These are phyloP conservation scores for Tinea trinotella DNA, from an alignment of 2,888 invertebrate genomes.

Conservation along the genomic window DNA sequence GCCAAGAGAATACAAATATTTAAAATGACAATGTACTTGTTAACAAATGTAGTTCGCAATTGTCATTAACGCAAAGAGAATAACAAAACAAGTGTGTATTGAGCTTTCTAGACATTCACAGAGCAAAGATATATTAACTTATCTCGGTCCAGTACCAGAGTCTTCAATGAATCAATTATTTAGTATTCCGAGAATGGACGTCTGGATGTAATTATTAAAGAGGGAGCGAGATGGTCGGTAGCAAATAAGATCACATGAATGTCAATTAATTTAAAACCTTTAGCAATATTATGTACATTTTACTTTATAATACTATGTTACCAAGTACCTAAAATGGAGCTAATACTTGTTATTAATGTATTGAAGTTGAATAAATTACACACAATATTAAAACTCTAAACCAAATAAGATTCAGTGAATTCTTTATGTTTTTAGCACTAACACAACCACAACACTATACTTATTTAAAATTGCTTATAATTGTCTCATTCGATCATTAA, in stretches of 20 bases:
- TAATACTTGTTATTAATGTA: background rate
- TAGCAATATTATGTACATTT: background rate
- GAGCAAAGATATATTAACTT: slow-evolving; percentile 29
- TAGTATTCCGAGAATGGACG: slow-evolving; percentile 25
- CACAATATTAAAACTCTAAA: background rate
- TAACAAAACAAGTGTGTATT: background rate
- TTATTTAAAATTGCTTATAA: background rate
- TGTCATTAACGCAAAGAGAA: background rate
- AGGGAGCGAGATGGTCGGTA: slow-evolving; percentile 28
- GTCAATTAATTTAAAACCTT: background rate
- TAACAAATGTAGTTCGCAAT: background rate
- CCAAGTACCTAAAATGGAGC: slow-evolving; percentile 3
- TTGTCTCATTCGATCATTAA: slow-evolving; percentile 22
- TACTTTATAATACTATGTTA: background rate
- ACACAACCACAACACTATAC: background rate
- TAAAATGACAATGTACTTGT: background rate
- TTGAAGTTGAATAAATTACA: background rate
- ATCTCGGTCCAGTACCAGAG: slow-evolving; percentile 30
- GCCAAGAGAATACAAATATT: slow-evolving; percentile 1
- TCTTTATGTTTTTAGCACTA: background rate
- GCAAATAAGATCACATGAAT: background rate
- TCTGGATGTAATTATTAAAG: slow-evolving; percentile 21
- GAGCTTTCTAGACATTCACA: slow-evolving; percentile 6
- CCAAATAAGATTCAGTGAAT: background rate
- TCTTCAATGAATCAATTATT: slow-evolving; percentile 41